Base-by-base conservation (phyloP, 1,140 invertebrate genomes). In the Monomorium pharaonis region DNA sequence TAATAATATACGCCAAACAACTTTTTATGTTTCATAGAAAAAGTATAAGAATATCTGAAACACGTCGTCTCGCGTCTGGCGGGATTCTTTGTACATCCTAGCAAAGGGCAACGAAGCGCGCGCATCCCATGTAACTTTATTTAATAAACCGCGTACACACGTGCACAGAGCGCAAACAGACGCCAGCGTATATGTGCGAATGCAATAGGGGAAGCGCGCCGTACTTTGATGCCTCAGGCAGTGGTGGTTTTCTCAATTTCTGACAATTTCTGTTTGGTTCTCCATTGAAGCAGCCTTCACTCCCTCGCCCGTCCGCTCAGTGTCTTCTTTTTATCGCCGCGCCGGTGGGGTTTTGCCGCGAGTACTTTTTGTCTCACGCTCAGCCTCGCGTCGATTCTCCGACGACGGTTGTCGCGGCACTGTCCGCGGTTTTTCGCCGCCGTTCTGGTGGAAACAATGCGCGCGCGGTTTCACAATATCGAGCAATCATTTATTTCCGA, bases 401-500 rank as follows among this genome's bases (percentile, higher is more conserved):
- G 18, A 5, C 33, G 33, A 12, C 54, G 30, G 67, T 85, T 76
- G 63, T 76, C 84, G 44, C 62, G 58, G 54, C 47, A 42, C 12
- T 30, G 42, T 70, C 58, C 84, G 63, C 72, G 70, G 63, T 80
- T 65, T 80, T 67, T 78, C 70, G 33, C 21, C 84, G 75, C 27
- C 54, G 51, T 84, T 54, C 37, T 67, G 14, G 12, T 49, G 74
- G 83, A 86, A 85, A 89, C 74, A 89, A 80, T 80, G 77, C 83
- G 51, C 65, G 56, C 14, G 63, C 81, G 86, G 86, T 85, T 85
- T 78, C 86, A 85, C 56, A 69, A 70, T 88, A 84, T 88, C 74
- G 86, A 83, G 81, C 74, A 78, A 77, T 88, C 86, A 85, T 89
- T 89, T 89, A 89, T 88, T 88, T 88, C 87, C 86, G 86, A 44